phyloP scores from a whole-genome alignment of 2,888 invertebrate genomes.

The Nephrotoma appendiculata region DNA sequence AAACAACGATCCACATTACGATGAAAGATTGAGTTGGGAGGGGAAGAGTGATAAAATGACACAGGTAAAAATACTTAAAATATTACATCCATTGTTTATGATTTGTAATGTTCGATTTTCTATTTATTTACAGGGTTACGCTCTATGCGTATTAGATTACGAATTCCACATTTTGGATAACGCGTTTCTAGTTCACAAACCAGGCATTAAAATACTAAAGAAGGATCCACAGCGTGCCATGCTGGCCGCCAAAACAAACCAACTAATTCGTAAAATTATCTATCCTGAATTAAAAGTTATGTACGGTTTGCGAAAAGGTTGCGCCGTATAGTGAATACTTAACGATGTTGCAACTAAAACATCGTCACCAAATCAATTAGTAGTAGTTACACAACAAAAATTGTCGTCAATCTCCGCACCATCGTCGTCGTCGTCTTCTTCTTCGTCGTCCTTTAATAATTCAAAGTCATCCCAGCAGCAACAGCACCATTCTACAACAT shows the following conservation, averaged over 20 bases:
- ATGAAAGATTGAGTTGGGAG: constrained; percentile 87
- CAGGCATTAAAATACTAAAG: constrained; percentile 74
- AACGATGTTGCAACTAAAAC: background rate
- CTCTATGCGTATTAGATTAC: constrained; percentile 79
- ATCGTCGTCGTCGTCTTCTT: background rate
- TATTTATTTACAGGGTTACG: constrained; percentile 55
- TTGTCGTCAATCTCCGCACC: background rate
- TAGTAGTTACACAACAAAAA: constrained; percentile 1
- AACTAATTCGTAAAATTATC: constrained; percentile 62
- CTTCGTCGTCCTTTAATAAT: background rate
- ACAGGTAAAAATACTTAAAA: constrained; percentile 32
- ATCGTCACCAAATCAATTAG: background rate
- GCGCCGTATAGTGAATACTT: constrained; percentile 48
- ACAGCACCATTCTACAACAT: background rate
- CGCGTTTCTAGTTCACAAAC: constrained; percentile 84
- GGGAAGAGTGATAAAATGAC: constrained; percentile 94
- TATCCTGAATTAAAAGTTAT: constrained; percentile 73
- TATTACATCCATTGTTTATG: background rate
- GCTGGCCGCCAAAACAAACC: constrained; percentile 61
- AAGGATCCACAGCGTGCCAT: constrained; percentile 63
- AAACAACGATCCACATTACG: constrained; percentile 74
- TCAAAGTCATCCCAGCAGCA: background rate
- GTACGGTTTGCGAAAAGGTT: constrained; percentile 65
- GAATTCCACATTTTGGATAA: constrained; percentile 87
- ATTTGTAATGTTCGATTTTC: background rate